Conservation (phyloP, 2,888 invertebrate species). For the Dugesia japonica region DNA sequence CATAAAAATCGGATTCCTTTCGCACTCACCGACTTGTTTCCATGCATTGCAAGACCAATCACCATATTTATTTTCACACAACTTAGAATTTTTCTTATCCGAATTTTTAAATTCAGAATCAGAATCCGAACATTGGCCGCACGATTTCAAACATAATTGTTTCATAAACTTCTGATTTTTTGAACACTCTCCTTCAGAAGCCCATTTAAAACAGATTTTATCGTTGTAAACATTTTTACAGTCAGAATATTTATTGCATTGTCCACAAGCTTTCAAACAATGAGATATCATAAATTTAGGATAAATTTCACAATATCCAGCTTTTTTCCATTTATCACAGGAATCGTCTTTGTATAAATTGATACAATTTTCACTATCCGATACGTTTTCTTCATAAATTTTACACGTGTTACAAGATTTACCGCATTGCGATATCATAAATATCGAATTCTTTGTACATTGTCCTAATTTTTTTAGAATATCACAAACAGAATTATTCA, state of each 20-base stretch:
- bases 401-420: not conserved
- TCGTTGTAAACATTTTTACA: not conserved
- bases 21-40: slow-evolving; percentile 16
- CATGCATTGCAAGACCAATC: not conserved
- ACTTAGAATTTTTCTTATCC: not conserved
- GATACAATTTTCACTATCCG: not conserved
- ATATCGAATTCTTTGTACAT: not conserved
- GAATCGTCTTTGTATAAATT: not conserved
- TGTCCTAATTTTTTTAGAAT: not conserved
- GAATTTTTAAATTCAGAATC: not conserved
- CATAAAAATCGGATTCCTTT: slow-evolving; percentile 1
- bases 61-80: not conserved
- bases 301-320: not conserved
- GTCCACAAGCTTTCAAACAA: not conserved
- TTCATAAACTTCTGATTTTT: not conserved
- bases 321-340: not conserved
- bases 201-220: not conserved
- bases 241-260: not conserved
- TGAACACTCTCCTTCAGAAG: not conserved
- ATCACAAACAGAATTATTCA: not conserved
- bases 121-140: not conserved
- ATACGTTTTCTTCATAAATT: not conserved
- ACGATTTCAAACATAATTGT: not conserved
- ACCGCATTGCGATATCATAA: not conserved
- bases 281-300: not conserved